Base-by-base conservation (phyloP, 2,888 invertebrate species). In the Nemoura dubitans region DNA sequence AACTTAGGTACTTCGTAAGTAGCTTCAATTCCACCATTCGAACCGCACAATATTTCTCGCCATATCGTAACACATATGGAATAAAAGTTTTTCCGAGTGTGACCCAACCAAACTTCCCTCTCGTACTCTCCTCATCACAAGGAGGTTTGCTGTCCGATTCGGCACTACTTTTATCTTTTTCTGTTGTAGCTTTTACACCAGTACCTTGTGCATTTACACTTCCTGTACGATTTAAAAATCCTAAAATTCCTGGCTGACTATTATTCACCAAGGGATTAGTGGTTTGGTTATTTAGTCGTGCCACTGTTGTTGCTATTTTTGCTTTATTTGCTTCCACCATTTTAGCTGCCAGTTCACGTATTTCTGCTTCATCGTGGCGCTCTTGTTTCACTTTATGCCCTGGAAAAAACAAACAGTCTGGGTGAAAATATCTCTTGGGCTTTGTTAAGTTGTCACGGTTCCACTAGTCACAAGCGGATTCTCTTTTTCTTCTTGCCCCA, bases 11-110 rank as follows among this genome's bases (percentile, higher is more conserved):
- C 92, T 97, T 97, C 91, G 97, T 96, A 29, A 98, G 93, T 83
- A 98, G 93, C 91, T 98, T 98, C 90, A 95, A 94, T 91, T 98
- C 98, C 29, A 98, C 96, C 95, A 98, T 98, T 86, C 98, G 94
- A 85, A 98, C 98, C n/a, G 98, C 96, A 90, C 97, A 97, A 91
- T 97, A 98, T 91, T 96, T 96, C 91, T 97, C 97, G 26, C 95
- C 94, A 85, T 95, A 94, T 27, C 98, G 94, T 90, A 96, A 95
- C 89, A 98, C 96, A 91, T 96, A 98, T 0, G 98, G 98, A 90
- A 98, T 96, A 91, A 95, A 95, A 89, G 94, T 95, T 90, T 96
- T 96, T 88, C 97, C 97, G 85, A 98, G 94, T 89, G 95, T 95
- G 87, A 96, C 95, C 98, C 98, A 98, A 86, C 98, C 98, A 91